phyloP scores from a whole-genome alignment of 2,888 invertebrate species.

The Orthonevra nobilis region DNA sequence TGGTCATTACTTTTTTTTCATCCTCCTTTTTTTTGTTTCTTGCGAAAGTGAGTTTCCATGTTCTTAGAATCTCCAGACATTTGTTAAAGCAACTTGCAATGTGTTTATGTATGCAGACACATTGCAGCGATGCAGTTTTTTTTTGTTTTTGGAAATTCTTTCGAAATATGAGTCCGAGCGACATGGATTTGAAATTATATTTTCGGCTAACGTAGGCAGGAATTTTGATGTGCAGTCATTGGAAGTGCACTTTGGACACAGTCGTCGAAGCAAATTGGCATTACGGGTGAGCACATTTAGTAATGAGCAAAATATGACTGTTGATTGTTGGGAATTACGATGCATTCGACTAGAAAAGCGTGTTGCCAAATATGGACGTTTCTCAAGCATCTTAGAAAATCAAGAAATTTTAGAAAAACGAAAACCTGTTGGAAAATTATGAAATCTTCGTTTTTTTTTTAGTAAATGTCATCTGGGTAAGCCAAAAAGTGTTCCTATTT shows the following conservation, averaged over 20 bases:
- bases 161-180: constrained; percentile 44
- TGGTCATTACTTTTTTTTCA: no score
- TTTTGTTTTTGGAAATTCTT: constrained; percentile 24
- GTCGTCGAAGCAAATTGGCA: not conserved
- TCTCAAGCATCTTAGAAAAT: no score
- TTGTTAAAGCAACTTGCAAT: constrained; percentile 37
- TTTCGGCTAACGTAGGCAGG: constrained; percentile 44
- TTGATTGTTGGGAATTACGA: no score
- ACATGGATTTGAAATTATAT: constrained; percentile 29
- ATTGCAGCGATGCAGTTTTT: constrained; percentile 42
- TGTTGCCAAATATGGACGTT: no score
- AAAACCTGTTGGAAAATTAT: no score
- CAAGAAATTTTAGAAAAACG: no score
- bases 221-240: constrained; percentile 6
- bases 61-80: constrained; percentile 50
- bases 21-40: constrained; percentile 25
- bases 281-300: not conserved
- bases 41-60: constrained; percentile 55
- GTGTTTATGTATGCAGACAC: constrained; percentile 32
- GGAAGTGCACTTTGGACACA: constrained; percentile 29
- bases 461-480: no score
- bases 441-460: no score
- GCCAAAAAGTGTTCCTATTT: no score
- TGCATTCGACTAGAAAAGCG: no score
- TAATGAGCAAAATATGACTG: no score